A percentile compares a stretch with the other conserved stretches of the same genome.
These are phyloP conservation scores for Megalops atlanticus DNA, from an alignment of 2,113 vertebrate species.

Conservation along the genomic window DNA sequence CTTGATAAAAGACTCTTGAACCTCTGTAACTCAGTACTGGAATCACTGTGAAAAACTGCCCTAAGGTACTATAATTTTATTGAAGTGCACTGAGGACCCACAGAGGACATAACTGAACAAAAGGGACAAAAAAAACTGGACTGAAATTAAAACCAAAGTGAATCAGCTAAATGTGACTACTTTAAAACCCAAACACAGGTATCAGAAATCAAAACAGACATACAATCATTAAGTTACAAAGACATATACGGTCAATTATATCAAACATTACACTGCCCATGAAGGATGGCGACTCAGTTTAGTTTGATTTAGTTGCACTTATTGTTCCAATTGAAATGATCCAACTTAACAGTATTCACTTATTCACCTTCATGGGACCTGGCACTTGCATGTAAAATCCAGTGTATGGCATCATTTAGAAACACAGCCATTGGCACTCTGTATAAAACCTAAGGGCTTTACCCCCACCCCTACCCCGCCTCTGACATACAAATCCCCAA, in stretches of 20 bases:
- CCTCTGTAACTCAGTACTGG: not conserved
- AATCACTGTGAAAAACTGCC: not conserved
- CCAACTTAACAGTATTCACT: not conserved
- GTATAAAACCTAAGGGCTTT: not conserved
- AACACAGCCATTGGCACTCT: constrained; percentile 13
- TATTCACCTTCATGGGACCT: not conserved
- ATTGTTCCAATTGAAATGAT: not conserved
- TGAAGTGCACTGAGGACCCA: not conserved
- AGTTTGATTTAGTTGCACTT: too few relatives aligned
- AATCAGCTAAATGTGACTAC: not conserved
- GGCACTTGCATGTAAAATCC: constrained; percentile 10
- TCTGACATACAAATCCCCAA: too few relatives aligned
- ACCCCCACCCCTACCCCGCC: not conserved
- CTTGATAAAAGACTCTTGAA: not conserved
- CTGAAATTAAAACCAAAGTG: not conserved
- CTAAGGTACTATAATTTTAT: not conserved
- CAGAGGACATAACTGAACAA: too few relatives aligned
- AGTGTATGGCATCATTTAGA: constrained; percentile 4
- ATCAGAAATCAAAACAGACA: not conserved
- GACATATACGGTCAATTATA: not conserved
- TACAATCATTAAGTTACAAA: not conserved
- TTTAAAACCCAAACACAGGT: constrained; percentile 6
- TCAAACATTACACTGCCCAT: not conserved
- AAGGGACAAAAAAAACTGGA: not conserved
- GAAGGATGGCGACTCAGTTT: too few relatives aligned